Evolutionary conservation across 2,888 invertebrate genomes (phyloP), one percentile per base, ranked within the genome.

Genomic region (Philereme transversata): DNA sequence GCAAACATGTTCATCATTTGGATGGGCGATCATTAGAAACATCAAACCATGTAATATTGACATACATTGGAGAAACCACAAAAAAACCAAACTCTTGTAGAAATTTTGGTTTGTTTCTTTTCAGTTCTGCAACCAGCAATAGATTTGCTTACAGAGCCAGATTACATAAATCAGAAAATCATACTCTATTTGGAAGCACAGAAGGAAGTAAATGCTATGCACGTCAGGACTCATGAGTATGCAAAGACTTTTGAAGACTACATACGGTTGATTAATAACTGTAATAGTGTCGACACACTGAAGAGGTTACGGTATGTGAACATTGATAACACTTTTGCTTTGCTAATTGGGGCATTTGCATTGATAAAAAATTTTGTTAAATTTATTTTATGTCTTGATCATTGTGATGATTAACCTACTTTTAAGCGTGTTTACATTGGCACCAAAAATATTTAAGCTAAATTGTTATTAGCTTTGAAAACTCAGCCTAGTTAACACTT

Each of bases 191-290:
- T 98, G 66, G 96, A 97, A 82, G 96, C 96, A 33, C 96, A 97
- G 68, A 95, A 97, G 75, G 94, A 96, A 57, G 94, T 95, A 0
- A 95, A 95, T 57, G 96, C 96, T 33, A 95, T 97, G 84, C 97
- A 97, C 70, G 94, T 95, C 52, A 94, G 96, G 68, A 97, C 97
- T 2, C 97, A 97, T 77, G 97, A 97, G 75, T 97, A 97, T 82
- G 97, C 97, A 0, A 96, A 97, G 68, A 97, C 96, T 51, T 98
- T 97, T 80, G 97, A 98, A 81, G 97, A 97, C 74, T 97, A 97
- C 82, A 94, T 98, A 64, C 95, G 96, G 69, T 95, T 97, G 76
- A 97, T 98, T 57, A 96, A 96, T 73, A 95, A 94, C 75, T 96
- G 96, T 67, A 95, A 95, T 70, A 97, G 96, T 85, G 88, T 97